A percentile compares a stretch with the other conserved stretches of the same genome.
These are phyloP conservation scores for Orius insidiosus DNA, from an alignment of 1,140 invertebrate genomes.

Conservation along the genomic window DNA sequence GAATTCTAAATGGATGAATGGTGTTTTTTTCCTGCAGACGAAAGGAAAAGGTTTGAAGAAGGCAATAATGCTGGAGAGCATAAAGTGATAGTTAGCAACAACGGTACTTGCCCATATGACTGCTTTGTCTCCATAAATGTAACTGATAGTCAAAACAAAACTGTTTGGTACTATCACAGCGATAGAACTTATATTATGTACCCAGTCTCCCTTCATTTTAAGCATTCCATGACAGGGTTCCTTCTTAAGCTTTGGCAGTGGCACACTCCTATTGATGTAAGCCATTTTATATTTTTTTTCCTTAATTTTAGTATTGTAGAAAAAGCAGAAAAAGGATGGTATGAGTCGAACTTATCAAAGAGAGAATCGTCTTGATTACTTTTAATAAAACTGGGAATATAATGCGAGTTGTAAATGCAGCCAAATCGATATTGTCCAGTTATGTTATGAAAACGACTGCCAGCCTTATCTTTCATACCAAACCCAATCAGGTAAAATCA, in stretches of 20 bases:
- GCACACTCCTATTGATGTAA: slow-evolving; percentile 25
- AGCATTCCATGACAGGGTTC: slow-evolving; percentile 40
- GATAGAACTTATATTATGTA: slow-evolving; percentile 43
- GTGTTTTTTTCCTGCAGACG: slow-evolving; percentile 1
- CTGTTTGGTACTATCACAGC: slow-evolving; percentile 36
- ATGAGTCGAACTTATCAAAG: slow-evolving; percentile 31
- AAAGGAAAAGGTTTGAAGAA: neutral
- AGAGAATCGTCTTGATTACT: slow-evolving; percentile 53
- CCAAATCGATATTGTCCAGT: slow-evolving; percentile 48
- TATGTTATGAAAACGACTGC: slow-evolving; percentile 44
- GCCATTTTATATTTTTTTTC: slow-evolving; percentile 3
- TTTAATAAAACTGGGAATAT: slow-evolving; percentile 49
- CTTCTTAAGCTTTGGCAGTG: slow-evolving; percentile 66
- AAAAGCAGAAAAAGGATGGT: slow-evolving; percentile 7
- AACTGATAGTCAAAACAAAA: slow-evolving; percentile 31
- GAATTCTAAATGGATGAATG: neutral
- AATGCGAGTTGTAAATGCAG: slow-evolving; percentile 49
- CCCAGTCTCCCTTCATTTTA: slow-evolving; percentile 42
- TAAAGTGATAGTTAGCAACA: slow-evolving; percentile 29
- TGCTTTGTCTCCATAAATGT: slow-evolving; percentile 43
- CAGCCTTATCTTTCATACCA: slow-evolving; percentile 54
- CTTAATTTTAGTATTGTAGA: too few species aligned
- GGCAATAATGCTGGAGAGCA: slow-evolving; percentile 3
- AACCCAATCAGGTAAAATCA: slow-evolving; percentile 30
- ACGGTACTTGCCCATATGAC: slow-evolving; percentile 39